Conservation (phyloP, 2,797 vertebrate species). For the Sebastes vulpes region DNA sequence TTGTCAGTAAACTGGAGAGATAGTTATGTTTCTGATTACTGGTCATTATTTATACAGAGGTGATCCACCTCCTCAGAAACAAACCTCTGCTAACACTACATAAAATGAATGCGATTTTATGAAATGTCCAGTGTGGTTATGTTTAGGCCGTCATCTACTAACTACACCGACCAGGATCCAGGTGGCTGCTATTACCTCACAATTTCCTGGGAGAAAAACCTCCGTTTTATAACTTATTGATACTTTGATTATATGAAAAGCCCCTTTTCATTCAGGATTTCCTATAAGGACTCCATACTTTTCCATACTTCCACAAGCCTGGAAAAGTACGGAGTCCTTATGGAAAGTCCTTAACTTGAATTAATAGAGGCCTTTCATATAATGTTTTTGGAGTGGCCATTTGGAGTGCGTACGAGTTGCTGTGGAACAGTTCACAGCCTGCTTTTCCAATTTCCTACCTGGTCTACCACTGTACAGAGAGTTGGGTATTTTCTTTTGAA, state of each 20-base stretch:
- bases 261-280: constrained; percentile 43
- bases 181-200: neutral
- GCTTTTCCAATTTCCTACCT: constrained; percentile 35
- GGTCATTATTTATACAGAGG: neutral
- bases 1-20: neutral
- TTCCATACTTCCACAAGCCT: constrained; percentile 47
- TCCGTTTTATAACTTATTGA: neutral
- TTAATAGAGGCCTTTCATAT: constrained; percentile 64
- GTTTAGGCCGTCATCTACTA: neutral
- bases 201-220: neutral
- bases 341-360: constrained; percentile 51
- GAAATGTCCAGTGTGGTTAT: neutral
- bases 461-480: neutral
- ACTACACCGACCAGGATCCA: neutral
- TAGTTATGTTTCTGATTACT: neutral
- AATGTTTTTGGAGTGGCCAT: constrained; percentile 34
- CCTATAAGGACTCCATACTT: constrained; percentile 23
- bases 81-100: neutral
- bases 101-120: neutral
- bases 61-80: neutral
- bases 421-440: constrained; percentile 28
- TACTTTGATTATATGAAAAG: constrained; percentile 41
- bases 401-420: neutral
- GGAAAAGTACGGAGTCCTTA: constrained; percentile 37
- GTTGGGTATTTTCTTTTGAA: neutral